Base-by-base conservation (phyloP, 2,888 invertebrate genomes). In the Rotaria sp. region DNA sequence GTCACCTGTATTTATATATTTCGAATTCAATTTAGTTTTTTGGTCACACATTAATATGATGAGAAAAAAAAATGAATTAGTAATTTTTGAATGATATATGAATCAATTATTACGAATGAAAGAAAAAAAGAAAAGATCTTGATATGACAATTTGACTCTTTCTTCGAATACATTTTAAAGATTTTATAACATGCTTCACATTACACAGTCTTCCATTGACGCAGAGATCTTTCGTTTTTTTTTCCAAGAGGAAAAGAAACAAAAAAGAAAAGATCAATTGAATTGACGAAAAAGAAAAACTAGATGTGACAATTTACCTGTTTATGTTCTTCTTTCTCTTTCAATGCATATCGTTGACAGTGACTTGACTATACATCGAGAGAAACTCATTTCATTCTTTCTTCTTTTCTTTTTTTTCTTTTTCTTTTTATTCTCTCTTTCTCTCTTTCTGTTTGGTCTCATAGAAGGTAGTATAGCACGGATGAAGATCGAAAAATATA, bases 401-500 rank as follows among this genome's bases (percentile, higher is more conserved):
- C 30, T 67, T 67, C 15, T 13, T 67, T 67, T 30, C 35, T 67
- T 67, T 26, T 4, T 55, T 26, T 52, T 52, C 21, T 52, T 52
- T 21, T 13, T 59, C 30, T 30, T 13, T 59, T 59, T 59, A 11
- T 59, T 30, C 13, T 67, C 21, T 8, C 18, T 18, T 26, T 67
- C 35, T 67, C 35, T 67, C 67, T 35, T 35, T 35, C 15, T 5
- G 21, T 67, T 15, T 38, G 18, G 67, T 67, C 67, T 67, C 35
- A 35, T 67, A 67, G 18, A 67, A 35, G 35, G 67, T 67, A 67
- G 35, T 67, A 35, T 21, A 67, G 35, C 18, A 26, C 24, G 35
- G 35, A 67, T 67, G 30, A 5, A 67, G 67, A 67, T 67, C 67
- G 67, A 67, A 67, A 67, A 67, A 67, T 67, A 67, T 67, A 67